Evolutionary conservation across 2,797 vertebrate species (phyloP).

Genomic region (Arnoldichthys spilopterus): DNA sequence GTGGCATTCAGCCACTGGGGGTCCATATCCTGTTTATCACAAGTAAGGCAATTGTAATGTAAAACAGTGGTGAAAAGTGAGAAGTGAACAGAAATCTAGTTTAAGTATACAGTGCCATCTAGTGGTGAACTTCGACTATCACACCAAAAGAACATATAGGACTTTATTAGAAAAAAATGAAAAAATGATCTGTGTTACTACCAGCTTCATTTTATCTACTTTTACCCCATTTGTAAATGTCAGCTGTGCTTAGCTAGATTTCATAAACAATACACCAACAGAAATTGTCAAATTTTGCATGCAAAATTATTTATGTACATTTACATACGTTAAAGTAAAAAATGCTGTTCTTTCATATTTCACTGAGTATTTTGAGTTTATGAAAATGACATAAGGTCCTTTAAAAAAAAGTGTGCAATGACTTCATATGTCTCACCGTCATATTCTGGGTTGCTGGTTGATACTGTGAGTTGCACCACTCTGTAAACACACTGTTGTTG

Average conservation of each 20-base stretch:
- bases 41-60: constrained; percentile 33
- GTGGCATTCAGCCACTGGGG: constrained; percentile 58
- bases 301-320: no score
- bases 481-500: constrained; percentile 51
- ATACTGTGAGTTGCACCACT: constrained; percentile 68
- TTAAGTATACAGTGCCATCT: constrained; percentile 70
- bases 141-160: not conserved
- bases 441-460: constrained; percentile 50
- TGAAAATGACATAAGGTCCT: no score
- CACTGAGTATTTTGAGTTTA: no score
- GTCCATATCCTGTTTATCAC: constrained; percentile 63
- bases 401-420: no score
- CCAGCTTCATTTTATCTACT: no score
- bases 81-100: constrained; percentile 19
- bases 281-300: no score
- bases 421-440: constrained; percentile 66
- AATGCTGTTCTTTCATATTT: no score
- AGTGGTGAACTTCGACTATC: constrained; percentile 60
- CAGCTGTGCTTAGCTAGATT: no score
- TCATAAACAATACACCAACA: no score
- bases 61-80: not conserved
- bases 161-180: not conserved
- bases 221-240: not conserved
- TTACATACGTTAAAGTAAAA: no score
- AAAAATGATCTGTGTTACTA: no score